Evolutionary conservation across 2,888 invertebrate genomes (phyloP).

Genomic region (Coelogynopora nodosa): DNA sequence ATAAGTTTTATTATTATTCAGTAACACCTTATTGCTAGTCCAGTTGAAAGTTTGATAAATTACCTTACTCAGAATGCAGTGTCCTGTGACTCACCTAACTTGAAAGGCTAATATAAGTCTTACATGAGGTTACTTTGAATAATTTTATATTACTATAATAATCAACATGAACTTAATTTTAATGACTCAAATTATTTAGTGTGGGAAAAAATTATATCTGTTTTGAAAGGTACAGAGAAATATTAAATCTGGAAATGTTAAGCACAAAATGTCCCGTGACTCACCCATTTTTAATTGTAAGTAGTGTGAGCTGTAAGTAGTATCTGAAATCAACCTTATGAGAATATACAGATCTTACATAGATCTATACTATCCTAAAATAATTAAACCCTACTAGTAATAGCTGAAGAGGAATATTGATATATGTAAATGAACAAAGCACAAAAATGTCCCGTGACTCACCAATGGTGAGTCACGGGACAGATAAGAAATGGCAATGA

Average conservation of each 20-base stretch:
- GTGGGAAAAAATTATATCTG: not conserved
- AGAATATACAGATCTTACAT: not conserved
- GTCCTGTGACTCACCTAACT: conserved; percentile 7
- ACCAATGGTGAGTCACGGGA: not conserved
- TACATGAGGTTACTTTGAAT: not conserved
- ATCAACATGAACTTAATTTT: not conserved
- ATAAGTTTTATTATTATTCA: conserved; percentile 20
- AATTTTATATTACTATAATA: not conserved
- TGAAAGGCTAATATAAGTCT: not conserved
- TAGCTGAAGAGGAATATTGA: not conserved
- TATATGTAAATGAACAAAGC: not conserved
- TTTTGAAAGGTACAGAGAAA: not conserved
- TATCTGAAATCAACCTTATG: not conserved
- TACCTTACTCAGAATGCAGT: not conserved
- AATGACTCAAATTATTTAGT: not conserved
- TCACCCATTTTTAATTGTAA: not conserved
- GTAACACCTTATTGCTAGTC: conserved; percentile 18
- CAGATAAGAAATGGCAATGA: not conserved
- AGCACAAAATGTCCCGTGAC: not conserved
- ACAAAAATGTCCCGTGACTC: not conserved
- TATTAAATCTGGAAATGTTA: not conserved
- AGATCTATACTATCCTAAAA: not conserved
- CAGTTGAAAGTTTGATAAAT: conserved; percentile 20
- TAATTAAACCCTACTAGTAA: not conserved
- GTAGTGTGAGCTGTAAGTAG: not conserved